phyloP scores from a whole-genome alignment of 2,797 vertebrate genomes.

The Morus bassanus region DNA sequence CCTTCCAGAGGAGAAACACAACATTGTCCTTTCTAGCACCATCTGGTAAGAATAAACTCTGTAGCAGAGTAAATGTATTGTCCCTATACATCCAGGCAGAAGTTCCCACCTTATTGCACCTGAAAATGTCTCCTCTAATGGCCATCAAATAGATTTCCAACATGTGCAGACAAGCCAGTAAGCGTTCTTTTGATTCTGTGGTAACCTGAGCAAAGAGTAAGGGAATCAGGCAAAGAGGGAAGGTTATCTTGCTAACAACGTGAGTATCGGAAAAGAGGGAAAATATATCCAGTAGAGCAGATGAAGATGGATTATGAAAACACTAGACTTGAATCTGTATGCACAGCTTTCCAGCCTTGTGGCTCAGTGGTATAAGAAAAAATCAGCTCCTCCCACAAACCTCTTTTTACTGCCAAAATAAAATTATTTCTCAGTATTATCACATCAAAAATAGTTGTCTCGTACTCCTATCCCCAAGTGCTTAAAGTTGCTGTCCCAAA shows the following conservation, averaged over 20 bases:
- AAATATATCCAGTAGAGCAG: neutral
- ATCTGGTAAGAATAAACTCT: slow-evolving; percentile 24
- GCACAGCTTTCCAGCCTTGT: neutral
- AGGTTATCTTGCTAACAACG: neutral
- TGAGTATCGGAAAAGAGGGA: neutral
- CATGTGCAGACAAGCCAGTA: neutral
- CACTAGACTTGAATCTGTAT: neutral
- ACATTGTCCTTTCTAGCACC: neutral
- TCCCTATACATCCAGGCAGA: neutral
- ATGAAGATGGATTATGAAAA: neutral
- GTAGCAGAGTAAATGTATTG: neutral
- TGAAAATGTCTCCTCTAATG: slow-evolving; percentile 24
- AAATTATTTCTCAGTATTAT: neutral
- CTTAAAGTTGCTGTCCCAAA: neutral
- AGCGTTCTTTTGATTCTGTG: neutral
- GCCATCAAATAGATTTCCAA: neutral
- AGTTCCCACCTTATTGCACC: slow-evolving; percentile 14
- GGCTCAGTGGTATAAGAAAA: neutral
- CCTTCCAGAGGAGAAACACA: neutral
- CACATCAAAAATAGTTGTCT: neutral
- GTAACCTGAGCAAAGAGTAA: neutral
- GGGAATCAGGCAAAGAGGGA: neutral
- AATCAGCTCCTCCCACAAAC: neutral
- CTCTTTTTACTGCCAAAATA: neutral
- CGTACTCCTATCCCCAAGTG: neutral